phyloP scores from a whole-genome alignment of 30 jellyfish, hydroid and myxozoan species.

The Haliclystus octoradiatus region DNA sequence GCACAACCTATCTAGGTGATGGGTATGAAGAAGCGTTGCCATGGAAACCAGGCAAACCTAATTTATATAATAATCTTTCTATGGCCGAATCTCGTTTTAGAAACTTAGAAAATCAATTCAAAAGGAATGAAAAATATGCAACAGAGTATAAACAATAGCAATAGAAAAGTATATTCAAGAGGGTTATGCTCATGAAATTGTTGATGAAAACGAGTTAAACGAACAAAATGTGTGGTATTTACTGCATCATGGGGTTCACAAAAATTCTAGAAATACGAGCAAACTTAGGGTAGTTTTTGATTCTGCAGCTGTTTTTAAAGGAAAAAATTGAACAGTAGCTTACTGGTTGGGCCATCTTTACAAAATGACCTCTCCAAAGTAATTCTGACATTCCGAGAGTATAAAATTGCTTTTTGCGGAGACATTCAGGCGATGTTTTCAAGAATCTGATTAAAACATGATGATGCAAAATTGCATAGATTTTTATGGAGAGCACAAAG shows the following conservation, averaged over 20 bases:
- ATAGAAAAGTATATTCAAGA: neutral
- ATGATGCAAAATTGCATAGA: neutral
- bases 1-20: neutral
- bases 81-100: neutral
- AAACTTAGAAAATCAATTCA: neutral
- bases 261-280: neutral
- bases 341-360: neutral
- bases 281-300: neutral
- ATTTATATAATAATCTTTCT: too few relatives aligned
- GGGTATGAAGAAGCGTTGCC: neutral
- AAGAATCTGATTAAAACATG: neutral
- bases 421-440: slow-evolving; percentile 1
- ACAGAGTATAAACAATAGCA: neutral
- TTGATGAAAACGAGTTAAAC: neutral
- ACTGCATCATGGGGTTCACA: neutral
- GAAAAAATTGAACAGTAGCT: neutral
- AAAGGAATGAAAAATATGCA: neutral
- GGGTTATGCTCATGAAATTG: neutral
- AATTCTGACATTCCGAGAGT: neutral
- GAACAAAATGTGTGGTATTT: neutral
- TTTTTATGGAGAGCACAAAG: neutral
- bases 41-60: neutral
- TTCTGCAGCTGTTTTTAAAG: neutral
- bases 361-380: neutral
- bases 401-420: neutral